Evolutionary conservation across 2,113 vertebrate genomes (phyloP).

Genomic region (Laterallus jamaicensis): DNA sequence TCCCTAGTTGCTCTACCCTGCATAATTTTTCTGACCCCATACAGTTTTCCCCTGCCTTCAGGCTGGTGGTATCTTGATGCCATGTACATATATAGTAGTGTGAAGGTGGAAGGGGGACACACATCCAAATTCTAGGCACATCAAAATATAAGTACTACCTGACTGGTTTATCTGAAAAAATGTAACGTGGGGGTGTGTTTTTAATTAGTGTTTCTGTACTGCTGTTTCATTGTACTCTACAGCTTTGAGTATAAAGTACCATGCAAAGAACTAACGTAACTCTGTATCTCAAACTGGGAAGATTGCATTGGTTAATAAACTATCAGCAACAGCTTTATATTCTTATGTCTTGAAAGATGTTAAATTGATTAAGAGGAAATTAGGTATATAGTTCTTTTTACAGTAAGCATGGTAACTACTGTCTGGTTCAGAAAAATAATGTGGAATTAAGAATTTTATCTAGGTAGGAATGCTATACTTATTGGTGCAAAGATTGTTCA

Average conservation of each 20-base stretch:
- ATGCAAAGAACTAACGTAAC: neutral
- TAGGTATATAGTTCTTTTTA: neutral
- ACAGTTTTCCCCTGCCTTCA: neutral
- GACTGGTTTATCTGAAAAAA: neutral
- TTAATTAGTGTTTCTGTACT: neutral
- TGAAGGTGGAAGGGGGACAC: neutral
- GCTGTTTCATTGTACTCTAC: neutral
- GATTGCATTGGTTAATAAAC: conserved; percentile 24
- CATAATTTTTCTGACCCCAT: neutral
- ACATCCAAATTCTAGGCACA: no score
- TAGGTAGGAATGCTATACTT: neutral
- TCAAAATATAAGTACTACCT: neutral
- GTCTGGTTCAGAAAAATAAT: neutral
- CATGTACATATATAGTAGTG: fast-evolving
- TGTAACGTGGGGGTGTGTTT: fast-evolving
- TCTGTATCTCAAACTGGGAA: conserved; percentile 1
- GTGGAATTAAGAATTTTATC: neutral
- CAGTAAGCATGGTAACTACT: conserved; percentile 3
- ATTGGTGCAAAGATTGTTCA: neutral
- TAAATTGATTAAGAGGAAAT: neutral
- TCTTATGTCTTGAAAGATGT: neutral
- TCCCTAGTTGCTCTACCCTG: neutral
- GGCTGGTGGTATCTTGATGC: neutral
- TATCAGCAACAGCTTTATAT: neutral
- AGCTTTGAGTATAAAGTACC: neutral